Percentiles rank a stretch among this genome's conserved stretches.
Evolutionary conservation across 2,113 vertebrate species (phyloP).

Genomic region (Passerina amoena): DNA sequence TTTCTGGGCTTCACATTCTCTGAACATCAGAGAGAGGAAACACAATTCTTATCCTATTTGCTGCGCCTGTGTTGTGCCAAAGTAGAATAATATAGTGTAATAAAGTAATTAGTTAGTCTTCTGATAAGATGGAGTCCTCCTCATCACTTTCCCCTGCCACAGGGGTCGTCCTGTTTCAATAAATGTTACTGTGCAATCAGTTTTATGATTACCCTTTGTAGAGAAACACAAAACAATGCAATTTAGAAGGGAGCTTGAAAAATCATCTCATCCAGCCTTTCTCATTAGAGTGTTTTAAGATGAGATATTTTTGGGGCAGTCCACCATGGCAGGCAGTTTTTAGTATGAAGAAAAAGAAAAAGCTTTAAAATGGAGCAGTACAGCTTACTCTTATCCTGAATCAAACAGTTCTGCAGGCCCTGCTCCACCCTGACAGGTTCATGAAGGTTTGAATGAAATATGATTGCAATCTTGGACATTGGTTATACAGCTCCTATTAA

Average conservation of each 20-base stretch:
- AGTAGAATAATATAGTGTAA: no score
- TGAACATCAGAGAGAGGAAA: no score
- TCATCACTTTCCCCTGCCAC: no score
- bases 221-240: background rate
- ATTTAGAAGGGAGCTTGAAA: background rate
- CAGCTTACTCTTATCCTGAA: background rate
- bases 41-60: no score
- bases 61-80: no score
- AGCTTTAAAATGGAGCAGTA: background rate
- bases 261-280: background rate
- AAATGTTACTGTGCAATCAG: background rate
- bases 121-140: no score
- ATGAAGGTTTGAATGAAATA: constrained; percentile 30
- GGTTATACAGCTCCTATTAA: constrained; percentile 20
- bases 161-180: no score
- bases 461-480: background rate
- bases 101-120: no score
- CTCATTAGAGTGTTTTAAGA: background rate
- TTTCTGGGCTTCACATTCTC: no score
- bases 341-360: background rate
- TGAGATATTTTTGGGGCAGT: background rate
- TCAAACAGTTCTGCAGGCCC: background rate
- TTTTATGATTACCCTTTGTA: background rate
- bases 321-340: background rate
- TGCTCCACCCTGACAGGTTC: background rate